Conservation (phyloP, 2,797 vertebrate species). For the Tauraco hartlaubi region DNA sequence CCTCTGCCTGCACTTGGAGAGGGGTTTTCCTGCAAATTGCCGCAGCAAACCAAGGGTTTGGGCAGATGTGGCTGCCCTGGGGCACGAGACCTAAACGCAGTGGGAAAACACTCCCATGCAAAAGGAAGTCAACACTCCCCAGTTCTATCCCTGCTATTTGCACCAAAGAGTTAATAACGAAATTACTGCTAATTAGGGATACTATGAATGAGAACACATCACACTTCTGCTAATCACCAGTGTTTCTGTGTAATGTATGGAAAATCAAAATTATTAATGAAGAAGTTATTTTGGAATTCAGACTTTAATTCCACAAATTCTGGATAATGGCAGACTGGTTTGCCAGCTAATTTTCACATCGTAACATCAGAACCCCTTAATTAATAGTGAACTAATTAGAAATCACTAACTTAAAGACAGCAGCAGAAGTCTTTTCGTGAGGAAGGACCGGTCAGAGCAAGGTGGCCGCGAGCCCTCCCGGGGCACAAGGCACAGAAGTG, state of each 20-base stretch:
- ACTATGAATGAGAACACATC: constrained; percentile 34
- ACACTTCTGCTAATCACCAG: constrained; percentile 14
- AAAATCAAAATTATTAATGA: constrained; percentile 64
- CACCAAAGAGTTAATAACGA: constrained; percentile 12
- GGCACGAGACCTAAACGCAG: rapidly evolving
- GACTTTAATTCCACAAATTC: not conserved
- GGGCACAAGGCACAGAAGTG: rapidly evolving
- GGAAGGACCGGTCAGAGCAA: rapidly evolving
- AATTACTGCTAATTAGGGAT: constrained; percentile 35
- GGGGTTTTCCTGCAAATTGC: not conserved
- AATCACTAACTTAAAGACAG: constrained; percentile 22
- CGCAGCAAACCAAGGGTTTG: rapidly evolving
- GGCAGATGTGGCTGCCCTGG: not conserved
- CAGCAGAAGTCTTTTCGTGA: not conserved
- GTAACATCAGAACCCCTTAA: constrained; percentile 29
- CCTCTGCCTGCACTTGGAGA: not conserved
- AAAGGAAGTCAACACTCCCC: not conserved
- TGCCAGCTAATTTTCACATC: constrained; percentile 55
- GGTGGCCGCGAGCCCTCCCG: not conserved
- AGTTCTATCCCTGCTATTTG: not conserved
- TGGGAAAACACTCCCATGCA: rapidly evolving
- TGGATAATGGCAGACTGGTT: constrained; percentile 9
- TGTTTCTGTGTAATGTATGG: constrained; percentile 22
- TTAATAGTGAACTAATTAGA: constrained; percentile 58
- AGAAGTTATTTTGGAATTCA: constrained; percentile 55